Conservation (phyloP, 2,113 vertebrate genomes). For the Pedetes capensis region DNA sequence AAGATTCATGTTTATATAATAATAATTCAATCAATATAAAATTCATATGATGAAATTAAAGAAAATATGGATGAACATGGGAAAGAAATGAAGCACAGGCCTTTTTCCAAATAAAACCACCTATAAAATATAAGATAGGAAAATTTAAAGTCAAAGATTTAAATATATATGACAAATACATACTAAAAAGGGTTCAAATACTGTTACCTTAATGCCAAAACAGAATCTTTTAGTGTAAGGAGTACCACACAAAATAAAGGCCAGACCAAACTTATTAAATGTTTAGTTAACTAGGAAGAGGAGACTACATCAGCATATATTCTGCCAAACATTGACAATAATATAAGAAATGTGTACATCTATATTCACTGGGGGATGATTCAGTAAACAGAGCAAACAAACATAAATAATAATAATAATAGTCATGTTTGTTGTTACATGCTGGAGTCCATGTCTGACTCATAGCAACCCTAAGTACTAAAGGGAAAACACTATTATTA, state of each 20-base stretch:
- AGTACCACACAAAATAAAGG: background rate
- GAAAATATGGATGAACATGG: background rate
- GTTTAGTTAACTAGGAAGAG: background rate
- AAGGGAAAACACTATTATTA: too few species aligned
- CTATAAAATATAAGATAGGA: background rate
- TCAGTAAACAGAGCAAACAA: background rate
- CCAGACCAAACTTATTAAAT: background rate
- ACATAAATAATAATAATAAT: too few species aligned
- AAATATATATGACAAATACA: background rate
- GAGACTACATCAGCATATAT: background rate
- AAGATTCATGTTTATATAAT: background rate
- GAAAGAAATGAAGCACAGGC: background rate
- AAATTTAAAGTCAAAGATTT: background rate
- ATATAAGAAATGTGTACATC: background rate
- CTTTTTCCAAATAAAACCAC: background rate
- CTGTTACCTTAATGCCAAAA: background rate
- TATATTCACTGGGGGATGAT: background rate
- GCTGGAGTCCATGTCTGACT: too few species aligned
- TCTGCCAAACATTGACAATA: background rate
- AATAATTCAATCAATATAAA: background rate
- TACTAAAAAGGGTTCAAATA: background rate
- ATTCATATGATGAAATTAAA: background rate
- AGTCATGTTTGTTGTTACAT: too few species aligned
- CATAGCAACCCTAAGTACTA: too few species aligned
- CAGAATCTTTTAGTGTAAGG: background rate